Percentiles rank a stretch among this genome's conserved stretches.
phyloP scores from a whole-genome alignment of 2,888 invertebrate genomes.

The Halictus quadricinctus region DNA sequence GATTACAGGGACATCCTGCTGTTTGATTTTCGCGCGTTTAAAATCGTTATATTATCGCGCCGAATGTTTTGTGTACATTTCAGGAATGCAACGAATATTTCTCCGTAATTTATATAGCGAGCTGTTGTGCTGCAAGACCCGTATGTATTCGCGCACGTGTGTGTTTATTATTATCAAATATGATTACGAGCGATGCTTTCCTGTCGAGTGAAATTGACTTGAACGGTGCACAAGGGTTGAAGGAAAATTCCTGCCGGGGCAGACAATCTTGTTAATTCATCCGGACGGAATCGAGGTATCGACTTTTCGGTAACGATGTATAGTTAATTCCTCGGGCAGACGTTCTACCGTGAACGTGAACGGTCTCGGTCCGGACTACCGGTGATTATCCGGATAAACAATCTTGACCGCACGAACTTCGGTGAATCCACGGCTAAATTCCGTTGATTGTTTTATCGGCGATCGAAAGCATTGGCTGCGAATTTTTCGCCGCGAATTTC shows the following conservation, averaged over 20 bases:
- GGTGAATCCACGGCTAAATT: not conserved
- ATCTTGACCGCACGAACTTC: not conserved
- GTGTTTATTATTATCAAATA: not conserved
- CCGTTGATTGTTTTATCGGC: not conserved
- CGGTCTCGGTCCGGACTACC: not conserved
- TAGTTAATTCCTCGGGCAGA: constrained; percentile 9
- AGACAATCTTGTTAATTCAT: constrained; percentile 13
- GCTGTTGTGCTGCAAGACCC: not conserved
- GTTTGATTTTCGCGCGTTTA: not conserved
- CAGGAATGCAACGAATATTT: not conserved
- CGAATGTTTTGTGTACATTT: not conserved
- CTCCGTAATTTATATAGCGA: not conserved
- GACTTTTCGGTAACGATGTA: constrained; percentile 8
- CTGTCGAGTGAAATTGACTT: constrained; percentile 2
- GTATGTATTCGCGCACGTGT: not conserved
- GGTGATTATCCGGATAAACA: not conserved
- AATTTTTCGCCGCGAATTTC: not conserved
- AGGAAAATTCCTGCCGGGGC: constrained; percentile 3
- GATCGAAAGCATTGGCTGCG: not conserved
- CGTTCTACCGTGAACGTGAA: constrained; percentile 10
- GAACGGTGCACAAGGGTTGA: not conserved
- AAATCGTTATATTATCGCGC: not conserved
- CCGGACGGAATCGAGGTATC: constrained; percentile 9
- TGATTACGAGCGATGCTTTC: not conserved
- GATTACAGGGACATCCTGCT: not conserved